These are phyloP conservation scores for Acanthococcus lagerstroemiae DNA, from an alignment of 2,888 invertebrate genomes.

Conservation along the genomic window DNA sequence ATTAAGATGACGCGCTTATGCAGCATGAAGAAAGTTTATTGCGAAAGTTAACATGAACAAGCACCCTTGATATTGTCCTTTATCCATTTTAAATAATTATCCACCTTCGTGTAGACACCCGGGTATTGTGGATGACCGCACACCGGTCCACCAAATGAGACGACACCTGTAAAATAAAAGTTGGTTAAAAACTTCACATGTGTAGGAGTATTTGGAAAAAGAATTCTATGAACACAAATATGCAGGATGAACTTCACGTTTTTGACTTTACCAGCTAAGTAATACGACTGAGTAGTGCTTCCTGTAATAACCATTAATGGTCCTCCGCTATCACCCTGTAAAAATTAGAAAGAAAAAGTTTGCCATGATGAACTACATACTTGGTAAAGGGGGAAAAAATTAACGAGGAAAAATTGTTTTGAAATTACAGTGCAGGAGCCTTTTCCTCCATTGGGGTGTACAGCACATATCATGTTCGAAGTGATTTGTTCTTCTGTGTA, in stretches of 20 bases:
- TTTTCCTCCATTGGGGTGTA: constrained; percentile 57
- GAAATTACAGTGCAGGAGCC: constrained; percentile 63
- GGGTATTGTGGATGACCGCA: constrained; percentile 56
- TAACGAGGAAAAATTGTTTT: too few relatives aligned
- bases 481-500: constrained; percentile 59
- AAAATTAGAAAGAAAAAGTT: too few relatives aligned
- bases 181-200: too few relatives aligned
- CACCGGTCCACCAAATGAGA: constrained; percentile 42
- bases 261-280: constrained; percentile 41
- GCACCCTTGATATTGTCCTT: constrained; percentile 55
- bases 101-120: constrained; percentile 72
- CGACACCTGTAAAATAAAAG: constrained; percentile 38
- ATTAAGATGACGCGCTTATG: background rate
- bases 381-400: too few relatives aligned
- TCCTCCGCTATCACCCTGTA: constrained; percentile 67
- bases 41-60: constrained; percentile 63
- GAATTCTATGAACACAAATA: too few relatives aligned
- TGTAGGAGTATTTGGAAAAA: too few relatives aligned
- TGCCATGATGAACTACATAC: too few relatives aligned
- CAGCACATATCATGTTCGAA: constrained; percentile 72
- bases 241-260: too few relatives aligned
- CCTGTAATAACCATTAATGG: constrained; percentile 58
- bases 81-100: constrained; percentile 63
- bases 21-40: too few relatives aligned
- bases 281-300: constrained; percentile 44